phyloP scores from a whole-genome alignment of 2,113 vertebrate species.

The Falco punctatus region DNA sequence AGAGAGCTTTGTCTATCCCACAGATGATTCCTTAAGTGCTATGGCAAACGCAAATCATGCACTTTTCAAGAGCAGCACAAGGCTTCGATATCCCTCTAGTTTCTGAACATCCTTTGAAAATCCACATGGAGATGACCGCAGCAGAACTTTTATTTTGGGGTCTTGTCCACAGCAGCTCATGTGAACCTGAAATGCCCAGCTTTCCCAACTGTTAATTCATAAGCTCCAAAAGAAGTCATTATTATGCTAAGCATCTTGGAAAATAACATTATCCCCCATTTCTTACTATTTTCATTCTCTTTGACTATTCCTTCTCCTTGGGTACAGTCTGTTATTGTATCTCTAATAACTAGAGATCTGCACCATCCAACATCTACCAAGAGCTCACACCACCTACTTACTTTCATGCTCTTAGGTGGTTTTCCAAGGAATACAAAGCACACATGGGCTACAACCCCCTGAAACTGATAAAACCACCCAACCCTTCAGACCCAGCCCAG shows the following conservation, averaged over 20 bases:
- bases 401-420: background rate
- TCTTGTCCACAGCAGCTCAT: background rate
- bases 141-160: background rate
- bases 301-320: background rate
- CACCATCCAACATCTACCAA: background rate
- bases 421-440: background rate
- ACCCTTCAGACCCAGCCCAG: background rate
- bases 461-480: rapidly evolving
- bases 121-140: background rate
- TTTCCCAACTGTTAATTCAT: background rate
- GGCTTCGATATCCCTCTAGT: background rate
- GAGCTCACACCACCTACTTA: background rate
- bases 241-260: background rate
- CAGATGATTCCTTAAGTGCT: background rate
- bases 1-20: background rate
- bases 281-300: background rate
- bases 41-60: background rate
- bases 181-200: background rate
- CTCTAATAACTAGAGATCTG: background rate
- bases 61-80: background rate
- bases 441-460: background rate
- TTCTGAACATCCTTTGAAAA: background rate
- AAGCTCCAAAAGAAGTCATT: background rate
- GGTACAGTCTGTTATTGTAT: background rate
- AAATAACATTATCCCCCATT: background rate